Conservation (phyloP, 2,888 invertebrate genomes). For the Nysson spinosus region DNA sequence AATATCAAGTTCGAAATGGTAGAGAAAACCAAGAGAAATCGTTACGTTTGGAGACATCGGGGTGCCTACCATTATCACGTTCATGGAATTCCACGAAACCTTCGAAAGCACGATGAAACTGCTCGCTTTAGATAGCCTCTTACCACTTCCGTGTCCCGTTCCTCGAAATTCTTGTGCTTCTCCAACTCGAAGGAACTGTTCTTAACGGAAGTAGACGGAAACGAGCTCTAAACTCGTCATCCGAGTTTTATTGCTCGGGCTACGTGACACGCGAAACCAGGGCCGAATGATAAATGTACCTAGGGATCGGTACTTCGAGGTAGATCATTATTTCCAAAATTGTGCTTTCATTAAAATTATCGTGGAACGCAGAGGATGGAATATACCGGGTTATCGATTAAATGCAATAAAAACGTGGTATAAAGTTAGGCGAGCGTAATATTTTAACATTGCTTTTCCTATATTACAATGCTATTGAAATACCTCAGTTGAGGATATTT, state of each 20-base stretch:
- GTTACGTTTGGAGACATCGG: neutral
- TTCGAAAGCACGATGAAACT: slow-evolving; percentile 19
- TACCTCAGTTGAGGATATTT: too few relatives aligned
- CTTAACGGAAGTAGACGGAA: slow-evolving; percentile 16
- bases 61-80: slow-evolving; percentile 23
- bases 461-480: too few relatives aligned
- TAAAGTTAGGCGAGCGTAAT: too few relatives aligned
- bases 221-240: slow-evolving; percentile 6
- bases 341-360: too few relatives aligned
- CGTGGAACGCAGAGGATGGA: too few relatives aligned
- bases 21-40: neutral
- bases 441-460: too few relatives aligned
- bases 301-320: neutral
- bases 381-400: too few relatives aligned
- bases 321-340: neutral
- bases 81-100: slow-evolving; percentile 24
- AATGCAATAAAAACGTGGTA: too few relatives aligned
- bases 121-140: slow-evolving; percentile 17
- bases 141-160: slow-evolving; percentile 9
- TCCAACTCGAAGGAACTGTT: slow-evolving; percentile 21
- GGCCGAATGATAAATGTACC: slow-evolving; percentile 17
- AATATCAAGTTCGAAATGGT: slow-evolving; percentile 3
- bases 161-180: slow-evolving; percentile 19
- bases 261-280: slow-evolving; percentile 17
- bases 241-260: slow-evolving; percentile 26